Percentiles rank a stretch among this genome's conserved stretches.
These are phyloP conservation scores for Ormyrus thymus DNA, from an alignment of 2,888 invertebrate species.

Conservation along the genomic window DNA sequence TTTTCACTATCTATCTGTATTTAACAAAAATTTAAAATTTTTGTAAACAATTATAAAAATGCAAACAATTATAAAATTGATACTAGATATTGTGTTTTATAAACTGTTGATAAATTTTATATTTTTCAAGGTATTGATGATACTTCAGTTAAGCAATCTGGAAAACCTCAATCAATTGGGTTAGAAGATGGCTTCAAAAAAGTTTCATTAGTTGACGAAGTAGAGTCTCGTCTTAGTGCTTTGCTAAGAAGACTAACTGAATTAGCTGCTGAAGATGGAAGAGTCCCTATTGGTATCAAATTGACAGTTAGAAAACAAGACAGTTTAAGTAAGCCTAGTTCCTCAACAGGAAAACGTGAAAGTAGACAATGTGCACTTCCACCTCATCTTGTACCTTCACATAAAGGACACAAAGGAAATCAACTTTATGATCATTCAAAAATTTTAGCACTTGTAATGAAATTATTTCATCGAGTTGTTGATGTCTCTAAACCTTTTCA, in stretches of 20 bases:
- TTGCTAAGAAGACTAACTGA: conserved; percentile 83
- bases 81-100: background rate
- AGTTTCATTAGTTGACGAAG: conserved; percentile 84
- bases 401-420: conserved; percentile 73
- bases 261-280: conserved; percentile 85
- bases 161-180: conserved; percentile 87
- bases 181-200: conserved; percentile 87
- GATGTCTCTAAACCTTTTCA: conserved; percentile 85
- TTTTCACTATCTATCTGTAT: background rate
- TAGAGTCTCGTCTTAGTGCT: conserved; percentile 83
- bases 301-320: conserved; percentile 86
- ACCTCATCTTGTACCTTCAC: conserved; percentile 80
- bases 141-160: conserved; percentile 83
- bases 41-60: background rate
- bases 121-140: conserved; percentile 77
- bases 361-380: conserved; percentile 81
- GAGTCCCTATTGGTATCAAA: conserved; percentile 85
- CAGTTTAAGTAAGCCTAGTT: conserved; percentile 77
- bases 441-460: conserved; percentile 83
- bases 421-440: conserved; percentile 78
- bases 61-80: background rate
- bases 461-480: conserved; percentile 84
- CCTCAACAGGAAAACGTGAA: conserved; percentile 81
- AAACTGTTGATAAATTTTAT: background rate
- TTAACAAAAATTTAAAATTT: background rate